Evolutionary conservation across 2,113 vertebrate species (phyloP).

Genomic region (Saccopteryx bilineata): DNA sequence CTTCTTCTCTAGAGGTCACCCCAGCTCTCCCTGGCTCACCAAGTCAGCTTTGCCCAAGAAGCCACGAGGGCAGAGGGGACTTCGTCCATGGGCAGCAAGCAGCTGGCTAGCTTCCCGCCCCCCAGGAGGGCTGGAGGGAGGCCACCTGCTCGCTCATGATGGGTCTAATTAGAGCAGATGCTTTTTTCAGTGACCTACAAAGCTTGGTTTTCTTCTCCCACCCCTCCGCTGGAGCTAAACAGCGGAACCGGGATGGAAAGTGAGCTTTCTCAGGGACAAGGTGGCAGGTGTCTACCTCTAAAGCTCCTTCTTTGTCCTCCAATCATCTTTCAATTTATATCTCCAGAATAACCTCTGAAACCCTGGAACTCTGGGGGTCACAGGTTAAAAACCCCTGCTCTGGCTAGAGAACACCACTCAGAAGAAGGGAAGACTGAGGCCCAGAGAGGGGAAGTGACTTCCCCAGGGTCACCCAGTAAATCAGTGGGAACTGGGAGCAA

Average conservation of each 20-base stretch:
- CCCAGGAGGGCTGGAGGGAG: neutral
- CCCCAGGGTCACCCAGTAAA: neutral
- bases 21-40: neutral
- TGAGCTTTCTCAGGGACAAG: neutral
- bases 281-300: neutral
- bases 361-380: neutral
- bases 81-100: neutral
- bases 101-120: conserved; percentile 39
- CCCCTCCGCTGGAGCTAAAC: neutral
- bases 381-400: neutral
- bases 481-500: neutral
- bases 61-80: conserved; percentile 48
- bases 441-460: neutral
- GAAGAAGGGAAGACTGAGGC: neutral
- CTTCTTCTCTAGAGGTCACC: neutral
- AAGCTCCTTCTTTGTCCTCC: neutral
- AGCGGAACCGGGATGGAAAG: neutral
- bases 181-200: conserved; percentile 13
- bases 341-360: neutral
- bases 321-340: neutral
- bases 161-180: conserved; percentile 63
- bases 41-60: conserved; percentile 30
- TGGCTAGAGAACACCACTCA: neutral
- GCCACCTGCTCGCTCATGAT: neutral
- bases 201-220: neutral